These are phyloP conservation scores for Masnerella sp. DNA, from an alignment of 2,888 invertebrate species.

Conservation along the genomic window DNA sequence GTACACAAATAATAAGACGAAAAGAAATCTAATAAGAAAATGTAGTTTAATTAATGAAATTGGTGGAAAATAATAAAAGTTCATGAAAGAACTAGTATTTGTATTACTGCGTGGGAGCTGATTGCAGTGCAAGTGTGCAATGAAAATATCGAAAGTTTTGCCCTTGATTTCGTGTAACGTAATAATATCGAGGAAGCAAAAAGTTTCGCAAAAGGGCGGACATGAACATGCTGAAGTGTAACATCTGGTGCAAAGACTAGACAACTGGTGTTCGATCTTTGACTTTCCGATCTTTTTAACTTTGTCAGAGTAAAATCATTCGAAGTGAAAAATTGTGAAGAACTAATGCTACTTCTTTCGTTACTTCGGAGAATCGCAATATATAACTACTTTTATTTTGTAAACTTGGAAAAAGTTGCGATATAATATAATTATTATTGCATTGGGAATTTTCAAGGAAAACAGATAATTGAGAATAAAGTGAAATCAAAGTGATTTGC, in stretches of 20 bases:
- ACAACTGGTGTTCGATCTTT: constrained; percentile 40
- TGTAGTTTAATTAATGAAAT: no score
- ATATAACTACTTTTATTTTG: no score
- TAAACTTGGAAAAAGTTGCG: no score
- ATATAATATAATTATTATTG: no score
- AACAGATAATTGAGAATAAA: no score
- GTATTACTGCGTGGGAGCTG: not conserved
- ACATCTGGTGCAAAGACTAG: constrained; percentile 41
- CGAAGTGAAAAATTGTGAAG: constrained; percentile 39
- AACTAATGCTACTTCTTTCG: constrained; percentile 26
- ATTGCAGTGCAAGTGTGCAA: not conserved
- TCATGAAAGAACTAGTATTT: constrained; percentile 1
- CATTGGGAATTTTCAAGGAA: no score
- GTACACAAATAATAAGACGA: no score
- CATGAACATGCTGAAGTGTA: constrained; percentile 37
- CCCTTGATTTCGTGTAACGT: constrained; percentile 31
- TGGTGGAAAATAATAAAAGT: not conserved
- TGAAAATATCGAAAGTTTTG: constrained; percentile 31
- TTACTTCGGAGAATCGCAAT: constrained; percentile 11
- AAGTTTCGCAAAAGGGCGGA: constrained; percentile 34
- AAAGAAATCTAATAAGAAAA: no score
- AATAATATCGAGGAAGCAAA: constrained; percentile 35
- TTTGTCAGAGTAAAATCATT: constrained; percentile 25
- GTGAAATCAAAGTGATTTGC: no score
- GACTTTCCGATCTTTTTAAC: constrained; percentile 43